A percentile compares a stretch with the other conserved stretches of the same genome.
Evolutionary conservation across 2,797 vertebrate species (phyloP).

Genomic region (Artibeus jamaicensis): DNA sequence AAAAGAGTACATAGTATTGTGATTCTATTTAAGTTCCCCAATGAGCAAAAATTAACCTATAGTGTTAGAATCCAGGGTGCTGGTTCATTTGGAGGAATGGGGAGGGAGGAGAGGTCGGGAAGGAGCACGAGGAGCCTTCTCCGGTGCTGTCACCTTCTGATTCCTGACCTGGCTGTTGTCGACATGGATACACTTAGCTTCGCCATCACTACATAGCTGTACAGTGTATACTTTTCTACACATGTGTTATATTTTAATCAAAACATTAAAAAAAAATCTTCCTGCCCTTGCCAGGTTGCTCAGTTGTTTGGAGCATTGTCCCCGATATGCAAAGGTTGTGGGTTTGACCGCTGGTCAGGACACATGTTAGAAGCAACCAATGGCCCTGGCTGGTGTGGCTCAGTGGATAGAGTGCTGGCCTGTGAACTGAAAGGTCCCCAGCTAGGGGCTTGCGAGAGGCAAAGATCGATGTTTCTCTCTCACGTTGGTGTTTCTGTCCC

Average conservation of each 20-base stretch:
- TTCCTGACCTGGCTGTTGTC: background rate
- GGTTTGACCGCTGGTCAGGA: background rate
- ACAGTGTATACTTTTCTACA: background rate
- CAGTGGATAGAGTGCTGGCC: background rate
- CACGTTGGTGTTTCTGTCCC: too few species aligned
- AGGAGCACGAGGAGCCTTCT: background rate
- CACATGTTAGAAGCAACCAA: background rate
- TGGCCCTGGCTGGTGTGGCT: background rate
- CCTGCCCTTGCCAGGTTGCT: background rate
- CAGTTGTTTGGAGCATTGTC: background rate
- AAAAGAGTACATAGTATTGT: background rate
- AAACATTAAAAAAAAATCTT: background rate
- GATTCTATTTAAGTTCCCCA: background rate
- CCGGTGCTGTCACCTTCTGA: background rate
- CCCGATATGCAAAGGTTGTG: background rate
- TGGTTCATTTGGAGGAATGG: background rate
- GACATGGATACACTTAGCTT: background rate
- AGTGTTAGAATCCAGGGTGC: background rate
- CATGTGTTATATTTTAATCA: background rate
- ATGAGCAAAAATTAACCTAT: background rate
- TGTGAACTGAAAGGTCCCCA: background rate
- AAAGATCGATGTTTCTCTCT: background rate
- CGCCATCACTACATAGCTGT: background rate
- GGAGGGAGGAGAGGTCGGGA: background rate
- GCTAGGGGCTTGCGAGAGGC: background rate